A percentile compares a stretch with the other conserved stretches of the same genome.
Evolutionary conservation across 2,113 vertebrate species (phyloP).

Genomic region (Microcebus jonahi): DNA sequence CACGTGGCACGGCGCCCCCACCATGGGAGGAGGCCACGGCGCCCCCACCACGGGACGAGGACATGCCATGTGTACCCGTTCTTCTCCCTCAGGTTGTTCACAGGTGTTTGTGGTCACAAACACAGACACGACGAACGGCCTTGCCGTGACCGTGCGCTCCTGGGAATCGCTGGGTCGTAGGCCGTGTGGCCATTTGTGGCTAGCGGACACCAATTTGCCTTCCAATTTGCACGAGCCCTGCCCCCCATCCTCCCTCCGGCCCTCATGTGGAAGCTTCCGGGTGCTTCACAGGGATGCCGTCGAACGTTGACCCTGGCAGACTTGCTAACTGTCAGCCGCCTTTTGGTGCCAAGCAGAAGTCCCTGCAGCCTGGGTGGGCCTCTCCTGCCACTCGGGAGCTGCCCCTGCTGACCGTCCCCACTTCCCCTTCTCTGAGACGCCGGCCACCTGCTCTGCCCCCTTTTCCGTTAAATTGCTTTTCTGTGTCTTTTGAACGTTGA

Average conservation of each 20-base stretch:
- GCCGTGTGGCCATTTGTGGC: neutral
- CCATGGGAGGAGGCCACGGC: neutral
- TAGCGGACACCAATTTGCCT: neutral
- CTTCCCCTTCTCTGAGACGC: neutral
- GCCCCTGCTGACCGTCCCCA: accelerated
- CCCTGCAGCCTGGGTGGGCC: neutral
- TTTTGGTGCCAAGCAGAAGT: neutral
- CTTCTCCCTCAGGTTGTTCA: accelerated
- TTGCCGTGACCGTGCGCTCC: too few species aligned
- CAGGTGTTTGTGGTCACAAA: neutral
- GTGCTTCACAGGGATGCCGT: neutral
- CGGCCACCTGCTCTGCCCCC: too few species aligned
- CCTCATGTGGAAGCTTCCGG: neutral
- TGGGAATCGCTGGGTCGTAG: neutral
- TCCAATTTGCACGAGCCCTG: neutral
- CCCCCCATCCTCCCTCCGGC: accelerated
- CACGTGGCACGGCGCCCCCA: neutral
- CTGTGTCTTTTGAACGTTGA: neutral
- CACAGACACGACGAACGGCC: neutral
- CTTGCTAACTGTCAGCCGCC: neutral
- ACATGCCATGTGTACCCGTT: accelerated
- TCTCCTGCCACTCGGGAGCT: neutral
- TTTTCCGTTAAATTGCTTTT: neutral
- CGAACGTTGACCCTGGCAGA: neutral
- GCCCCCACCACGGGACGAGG: too few species aligned